Percentiles rank a stretch among this genome's conserved stretches.
Evolutionary conservation across 2,888 invertebrate species (phyloP).

Genomic region (Coremacera marginata): DNA sequence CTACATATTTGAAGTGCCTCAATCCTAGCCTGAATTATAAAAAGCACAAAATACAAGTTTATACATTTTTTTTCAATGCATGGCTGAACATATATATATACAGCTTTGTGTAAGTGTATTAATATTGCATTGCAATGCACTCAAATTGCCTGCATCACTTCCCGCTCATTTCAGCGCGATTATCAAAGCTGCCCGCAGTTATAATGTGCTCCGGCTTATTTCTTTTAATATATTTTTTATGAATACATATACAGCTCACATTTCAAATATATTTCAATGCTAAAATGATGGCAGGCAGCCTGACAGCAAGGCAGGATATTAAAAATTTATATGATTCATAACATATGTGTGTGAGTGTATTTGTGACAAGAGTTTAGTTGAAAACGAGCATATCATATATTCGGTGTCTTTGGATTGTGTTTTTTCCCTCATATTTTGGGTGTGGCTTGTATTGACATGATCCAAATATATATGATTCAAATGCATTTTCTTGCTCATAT

Average conservation of each 20-base stretch:
- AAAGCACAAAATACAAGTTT: neutral
- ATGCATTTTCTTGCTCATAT: too few relatives aligned
- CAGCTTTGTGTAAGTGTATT: neutral
- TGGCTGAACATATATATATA: neutral
- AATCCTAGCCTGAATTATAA: neutral
- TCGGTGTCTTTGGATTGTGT: neutral
- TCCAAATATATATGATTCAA: too few relatives aligned
- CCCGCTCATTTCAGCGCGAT: neutral
- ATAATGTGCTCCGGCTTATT: neutral
- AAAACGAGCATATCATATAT: slow-evolving; percentile 1
- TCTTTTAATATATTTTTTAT: neutral
- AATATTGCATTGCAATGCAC: neutral
- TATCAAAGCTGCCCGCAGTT: neutral
- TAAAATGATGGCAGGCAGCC: slow-evolving; percentile 1
- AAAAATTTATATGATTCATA: slow-evolving; percentile 20
- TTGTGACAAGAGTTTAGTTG: neutral
- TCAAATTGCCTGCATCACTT: neutral
- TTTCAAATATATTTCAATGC: slow-evolving; percentile 16
- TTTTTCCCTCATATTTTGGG: neutral
- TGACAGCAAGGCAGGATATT: slow-evolving; percentile 30
- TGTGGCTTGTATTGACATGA: too few relatives aligned
- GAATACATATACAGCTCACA: neutral
- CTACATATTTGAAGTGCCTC: too few relatives aligned
- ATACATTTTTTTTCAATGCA: neutral
- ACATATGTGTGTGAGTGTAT: neutral